Evolutionary conservation across 1,140 invertebrate species (phyloP), one percentile per base, ranked within the genome.

Genomic region (Adoxophyes honmai): DNA sequence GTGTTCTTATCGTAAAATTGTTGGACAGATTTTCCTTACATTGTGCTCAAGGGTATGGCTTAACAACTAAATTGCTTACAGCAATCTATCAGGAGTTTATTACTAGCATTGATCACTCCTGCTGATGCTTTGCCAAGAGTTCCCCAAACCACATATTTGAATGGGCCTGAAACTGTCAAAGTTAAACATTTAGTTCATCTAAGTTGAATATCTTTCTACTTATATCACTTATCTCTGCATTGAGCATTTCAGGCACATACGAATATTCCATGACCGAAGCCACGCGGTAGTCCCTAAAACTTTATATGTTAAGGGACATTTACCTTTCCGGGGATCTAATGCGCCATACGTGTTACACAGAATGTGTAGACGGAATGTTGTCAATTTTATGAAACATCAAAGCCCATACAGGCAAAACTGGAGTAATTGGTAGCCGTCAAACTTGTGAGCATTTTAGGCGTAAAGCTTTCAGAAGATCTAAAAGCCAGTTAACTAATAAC

Each of bases 281-380:
- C 42, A 48, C 11, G 42, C 42, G 42, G 42, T 44, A 28, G 39
- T 48, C 42, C 42, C 42, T n/a, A 13, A 48, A 48, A 48, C 42
- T 48, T 48, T 48, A 48, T 21, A 48, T 48, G 42, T 48, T 28
- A 48, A 33, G 42, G 42, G 42, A 48, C 42, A 11, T 44, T 44
- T 44, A 44, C 42, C 42, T 48, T 48, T 48, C 21, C 42, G 16
- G 21, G 39, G 42, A n/a, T 33, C 42, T 48, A 48, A 48, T 48
- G 42, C 28, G 15, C n/a, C 42, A 21, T 48, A 48, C 42, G 42
- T 48, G 42, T 48, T 48, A 28, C 42, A 48, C 21, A 28, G 6
- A 48, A 48, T 48, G 42, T 18, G 42, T 11, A 21, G 10, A n/a
- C 5, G 42, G 18, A 48, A 48, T 48, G 11, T 13, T n/a, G n/a